Base-by-base conservation (phyloP, 2,888 invertebrate genomes). In the Ormyrus nitidulus region DNA sequence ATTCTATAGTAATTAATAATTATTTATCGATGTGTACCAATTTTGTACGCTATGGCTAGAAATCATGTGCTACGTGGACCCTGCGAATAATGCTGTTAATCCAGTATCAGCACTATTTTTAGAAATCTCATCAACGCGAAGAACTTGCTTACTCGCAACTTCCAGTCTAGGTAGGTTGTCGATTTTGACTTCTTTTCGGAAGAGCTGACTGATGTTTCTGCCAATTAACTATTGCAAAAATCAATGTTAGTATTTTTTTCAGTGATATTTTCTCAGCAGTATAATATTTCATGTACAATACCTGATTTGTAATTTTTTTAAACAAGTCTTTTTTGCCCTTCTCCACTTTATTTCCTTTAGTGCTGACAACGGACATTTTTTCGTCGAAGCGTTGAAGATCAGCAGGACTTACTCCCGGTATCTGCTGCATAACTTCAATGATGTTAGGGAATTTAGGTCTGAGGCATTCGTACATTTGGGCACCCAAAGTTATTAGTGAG, bases 251-350 rank as follows among this genome's bases (percentile, higher is more conserved):
- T 34, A 34, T 34, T 34, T 34, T 34, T 34, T 34, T 34, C 2
- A 34, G 34, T 2, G 4, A 4, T 34, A 34, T 4, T 34, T 34
- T 34, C 34, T 34, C 34, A 34, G 1, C 34, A 34, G 34, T 34
- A 4, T 4, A 34, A 34, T 34, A 34, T 34, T 4, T 34, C 4
- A 34, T 34, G 4, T 34, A 34, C 34, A 34, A 34, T 90, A 95
- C 95, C 91, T 94, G 94, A 81, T 94, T 94, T 8, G 97, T 96
- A 84, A 96, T 94, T 91, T 97, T 97, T 91, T 95, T 97, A 91
- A 98, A 98, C 70, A 96, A 92, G 89, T 98, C 98, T 85, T 97
- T 96, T 89, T 97, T 97, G 85, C 95, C 95, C 89, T 97, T 97
- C 88, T 98, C 97, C 64, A 96, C 94, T 90, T 96, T 95, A 88